phyloP scores from a whole-genome alignment of 2,113 vertebrate genomes.

The Panurus biarmicus region DNA sequence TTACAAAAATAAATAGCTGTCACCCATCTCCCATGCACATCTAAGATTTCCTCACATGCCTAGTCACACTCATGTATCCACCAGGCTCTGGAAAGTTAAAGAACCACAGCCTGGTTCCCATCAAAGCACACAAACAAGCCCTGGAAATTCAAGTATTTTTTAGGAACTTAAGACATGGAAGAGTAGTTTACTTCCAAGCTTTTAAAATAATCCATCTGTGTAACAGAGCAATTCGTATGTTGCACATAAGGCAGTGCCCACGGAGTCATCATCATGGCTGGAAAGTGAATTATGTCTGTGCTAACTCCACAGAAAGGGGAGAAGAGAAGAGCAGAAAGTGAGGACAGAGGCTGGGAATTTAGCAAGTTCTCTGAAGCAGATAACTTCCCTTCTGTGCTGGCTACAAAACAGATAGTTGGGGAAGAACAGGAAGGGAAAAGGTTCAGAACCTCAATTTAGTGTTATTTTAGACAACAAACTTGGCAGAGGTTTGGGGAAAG shows the following conservation, averaged over 20 bases:
- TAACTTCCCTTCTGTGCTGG: not conserved
- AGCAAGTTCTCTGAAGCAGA: not conserved
- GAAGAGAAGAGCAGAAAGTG: not conserved
- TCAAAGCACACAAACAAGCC: not conserved
- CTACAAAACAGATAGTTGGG: not conserved
- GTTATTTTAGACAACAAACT: not conserved
- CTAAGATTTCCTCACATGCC: not conserved
- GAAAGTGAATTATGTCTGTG: not conserved
- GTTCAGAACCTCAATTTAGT: not conserved
- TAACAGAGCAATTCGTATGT: not conserved
- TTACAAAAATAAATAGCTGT: not conserved
- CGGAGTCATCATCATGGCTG: not conserved
- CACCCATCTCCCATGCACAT: not conserved
- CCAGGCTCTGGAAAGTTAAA: not conserved
- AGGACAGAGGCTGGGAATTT: not conserved
- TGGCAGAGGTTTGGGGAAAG: not conserved
- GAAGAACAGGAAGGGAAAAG: not conserved
- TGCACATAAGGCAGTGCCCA: not conserved
- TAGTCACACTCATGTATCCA: not conserved
- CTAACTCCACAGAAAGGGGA: not conserved
- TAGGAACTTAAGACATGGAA: not conserved
- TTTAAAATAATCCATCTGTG: not conserved
- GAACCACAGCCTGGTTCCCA: not conserved
- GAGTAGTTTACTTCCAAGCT: not conserved
- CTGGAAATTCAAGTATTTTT: not conserved